These are phyloP conservation scores for Palythoa caribaeorum DNA, from an alignment of 92 coral and sea anemone species.

Conservation along the genomic window DNA sequence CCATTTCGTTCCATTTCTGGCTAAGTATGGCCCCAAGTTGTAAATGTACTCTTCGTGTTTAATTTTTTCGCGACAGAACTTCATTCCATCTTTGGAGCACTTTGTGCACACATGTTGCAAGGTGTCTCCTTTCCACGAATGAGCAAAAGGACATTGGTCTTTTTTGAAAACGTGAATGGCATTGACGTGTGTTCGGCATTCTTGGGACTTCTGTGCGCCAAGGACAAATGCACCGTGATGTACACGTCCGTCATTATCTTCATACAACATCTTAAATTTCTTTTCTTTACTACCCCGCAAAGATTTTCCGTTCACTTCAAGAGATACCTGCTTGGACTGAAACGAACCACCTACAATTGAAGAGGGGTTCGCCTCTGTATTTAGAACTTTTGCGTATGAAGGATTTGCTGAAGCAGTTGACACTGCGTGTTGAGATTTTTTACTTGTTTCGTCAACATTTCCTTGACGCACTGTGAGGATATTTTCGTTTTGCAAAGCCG, in stretches of 20 bases:
- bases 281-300: neutral
- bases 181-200: slow-evolving; percentile 29
- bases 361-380: neutral
- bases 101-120: slow-evolving; percentile 50
- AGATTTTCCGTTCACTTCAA: slow-evolving; percentile 1
- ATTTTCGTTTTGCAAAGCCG: too few species aligned
- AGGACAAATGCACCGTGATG: slow-evolving; percentile 70
- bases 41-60: slow-evolving; percentile 34
- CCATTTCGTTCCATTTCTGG: slow-evolving; percentile 48
- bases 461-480: neutral
- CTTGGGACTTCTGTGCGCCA: slow-evolving; percentile 58
- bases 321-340: neutral
- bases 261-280: slow-evolving; percentile 18
- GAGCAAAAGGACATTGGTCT: slow-evolving; percentile 52
- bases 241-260: slow-evolving; percentile 44
- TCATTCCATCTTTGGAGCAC: slow-evolving; percentile 19
- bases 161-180: neutral
- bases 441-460: neutral
- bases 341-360: neutral
- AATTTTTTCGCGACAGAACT: slow-evolving; percentile 10
- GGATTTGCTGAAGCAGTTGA: neutral
- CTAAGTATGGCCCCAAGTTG: slow-evolving; percentile 55
- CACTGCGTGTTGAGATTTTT: neutral
- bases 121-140: slow-evolving; percentile 65
- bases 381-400: neutral